phyloP scores from a whole-genome alignment of 2,797 vertebrate genomes.

The Peromyscus aztecus region DNA sequence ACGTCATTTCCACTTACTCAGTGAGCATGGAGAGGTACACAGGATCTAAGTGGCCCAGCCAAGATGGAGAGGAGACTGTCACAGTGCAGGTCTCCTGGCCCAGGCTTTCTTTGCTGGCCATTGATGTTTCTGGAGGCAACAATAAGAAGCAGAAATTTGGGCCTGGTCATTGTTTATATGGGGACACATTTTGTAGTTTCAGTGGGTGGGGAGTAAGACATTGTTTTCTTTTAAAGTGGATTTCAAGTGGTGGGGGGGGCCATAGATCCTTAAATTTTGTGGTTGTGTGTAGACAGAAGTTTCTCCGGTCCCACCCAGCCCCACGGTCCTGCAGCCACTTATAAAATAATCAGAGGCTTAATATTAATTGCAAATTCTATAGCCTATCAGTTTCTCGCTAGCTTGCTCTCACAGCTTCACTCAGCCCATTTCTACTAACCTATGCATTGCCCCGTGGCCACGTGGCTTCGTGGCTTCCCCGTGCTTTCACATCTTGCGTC shows the following conservation, averaged over 20 bases:
- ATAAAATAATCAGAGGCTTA: too few relatives aligned
- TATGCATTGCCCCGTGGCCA: too few relatives aligned
- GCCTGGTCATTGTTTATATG: not conserved
- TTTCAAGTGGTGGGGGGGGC: not conserved
- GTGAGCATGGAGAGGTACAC: not conserved
- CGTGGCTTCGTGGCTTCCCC: too few relatives aligned
- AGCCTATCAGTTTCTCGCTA: too few relatives aligned
- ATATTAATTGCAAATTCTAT: too few relatives aligned
- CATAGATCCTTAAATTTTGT: not conserved
- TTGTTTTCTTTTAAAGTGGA: not conserved
- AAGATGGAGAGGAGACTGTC: fast-evolving
- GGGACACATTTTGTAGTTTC: not conserved
- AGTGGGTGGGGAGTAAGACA: not conserved
- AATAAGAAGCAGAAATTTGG: not conserved
- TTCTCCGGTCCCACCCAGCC: too few relatives aligned
- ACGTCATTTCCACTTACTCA: not conserved
- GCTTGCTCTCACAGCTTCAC: too few relatives aligned
- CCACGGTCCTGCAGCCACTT: too few relatives aligned
- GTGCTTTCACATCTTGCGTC: too few relatives aligned
- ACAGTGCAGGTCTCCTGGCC: fast-evolving
- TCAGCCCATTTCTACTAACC: too few relatives aligned
- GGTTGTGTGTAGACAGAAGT: not conserved
- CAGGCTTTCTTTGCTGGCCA: not conserved
- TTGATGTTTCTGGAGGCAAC: not conserved
- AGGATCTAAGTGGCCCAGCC: not conserved